Percentiles rank a stretch among this genome's conserved stretches.
phyloP scores from a whole-genome alignment of 35 echinoderm and acorn worm genomes.

The Antedon bifida region DNA sequence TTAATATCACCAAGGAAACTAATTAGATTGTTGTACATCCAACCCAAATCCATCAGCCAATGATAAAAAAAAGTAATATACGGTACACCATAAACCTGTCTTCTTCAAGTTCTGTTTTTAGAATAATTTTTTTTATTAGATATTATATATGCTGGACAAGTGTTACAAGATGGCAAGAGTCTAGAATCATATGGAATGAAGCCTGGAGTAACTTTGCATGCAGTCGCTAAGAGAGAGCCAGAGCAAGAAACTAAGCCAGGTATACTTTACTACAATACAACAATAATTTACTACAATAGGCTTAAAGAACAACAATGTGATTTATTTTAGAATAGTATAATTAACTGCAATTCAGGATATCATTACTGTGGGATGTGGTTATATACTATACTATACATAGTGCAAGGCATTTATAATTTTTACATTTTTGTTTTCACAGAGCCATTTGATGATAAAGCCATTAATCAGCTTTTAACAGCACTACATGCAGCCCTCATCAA shows the following conservation, averaged over 20 bases:
- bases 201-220: background rate
- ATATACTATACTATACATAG: too few species aligned
- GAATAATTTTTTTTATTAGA: background rate
- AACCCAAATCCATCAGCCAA: too few species aligned
- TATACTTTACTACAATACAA: background rate
- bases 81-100: too few species aligned
- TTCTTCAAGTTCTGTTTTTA: too few species aligned
- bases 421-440: slow-evolving; percentile 29
- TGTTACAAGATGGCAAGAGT: background rate
- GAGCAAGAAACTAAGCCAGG: background rate
- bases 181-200: background rate
- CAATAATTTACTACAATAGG: too few species aligned
- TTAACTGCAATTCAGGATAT: too few species aligned
- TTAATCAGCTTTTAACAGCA: slow-evolving; percentile 73
- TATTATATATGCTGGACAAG: background rate
- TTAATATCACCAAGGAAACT: too few species aligned
- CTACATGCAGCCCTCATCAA: slow-evolving; percentile 82
- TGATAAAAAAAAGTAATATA: too few species aligned
- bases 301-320: too few species aligned
- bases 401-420: background rate
- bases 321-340: too few species aligned
- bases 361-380: too few species aligned
- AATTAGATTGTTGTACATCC: too few species aligned
- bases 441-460: slow-evolving; percentile 77
- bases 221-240: background rate